A percentile compares a stretch with the other conserved stretches of the same genome.
These are phyloP conservation scores for Drosophila greeni DNA, from an alignment of 2,888 invertebrate genomes.

Conservation along the genomic window DNA sequence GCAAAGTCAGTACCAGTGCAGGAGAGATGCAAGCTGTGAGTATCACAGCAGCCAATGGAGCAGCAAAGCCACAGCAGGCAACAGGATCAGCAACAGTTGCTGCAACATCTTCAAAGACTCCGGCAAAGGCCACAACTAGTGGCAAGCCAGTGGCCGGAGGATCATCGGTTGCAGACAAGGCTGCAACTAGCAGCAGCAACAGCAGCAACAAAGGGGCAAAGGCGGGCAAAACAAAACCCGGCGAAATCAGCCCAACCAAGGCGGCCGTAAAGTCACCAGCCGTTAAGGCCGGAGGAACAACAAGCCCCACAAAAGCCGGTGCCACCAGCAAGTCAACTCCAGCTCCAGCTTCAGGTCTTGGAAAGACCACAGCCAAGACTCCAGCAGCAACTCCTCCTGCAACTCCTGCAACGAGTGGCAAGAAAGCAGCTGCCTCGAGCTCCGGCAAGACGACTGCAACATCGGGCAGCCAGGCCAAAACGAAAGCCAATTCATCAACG, in stretches of 20 bases:
- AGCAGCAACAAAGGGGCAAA: constrained; percentile 24
- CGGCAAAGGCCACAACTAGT: constrained; percentile 21
- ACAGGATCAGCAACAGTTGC: constrained; percentile 11
- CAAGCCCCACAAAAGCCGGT: constrained; percentile 30
- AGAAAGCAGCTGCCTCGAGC: constrained; percentile 22
- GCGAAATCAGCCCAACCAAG: constrained; percentile 51
- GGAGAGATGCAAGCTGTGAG: neutral
- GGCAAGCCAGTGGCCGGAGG: constrained; percentile 9
- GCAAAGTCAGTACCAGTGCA: constrained; percentile 12
- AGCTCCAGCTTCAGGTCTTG: constrained; percentile 3
- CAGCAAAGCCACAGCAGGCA: constrained; percentile 1
- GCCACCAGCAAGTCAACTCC: constrained; percentile 14
- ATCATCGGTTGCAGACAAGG: constrained; percentile 4
- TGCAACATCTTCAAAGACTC: constrained; percentile 26
- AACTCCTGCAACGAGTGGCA: constrained; percentile 9
- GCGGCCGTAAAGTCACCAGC: constrained; percentile 29
- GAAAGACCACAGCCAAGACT: constrained; percentile 23
- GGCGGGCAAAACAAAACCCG: constrained; percentile 33
- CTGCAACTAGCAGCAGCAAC: constrained; percentile 25
- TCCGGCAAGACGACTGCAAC: constrained; percentile 21
- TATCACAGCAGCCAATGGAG: constrained; percentile 4
- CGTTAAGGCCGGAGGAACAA: constrained; percentile 23
- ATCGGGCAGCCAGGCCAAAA: constrained; percentile 39
- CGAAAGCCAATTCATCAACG: constrained; percentile 55
- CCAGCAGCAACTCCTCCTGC: constrained; percentile 25